Evolutionary conservation across 1,140 invertebrate genomes (phyloP), one percentile per base, ranked within the genome.

Genomic region (Aphis gossypii): DNA sequence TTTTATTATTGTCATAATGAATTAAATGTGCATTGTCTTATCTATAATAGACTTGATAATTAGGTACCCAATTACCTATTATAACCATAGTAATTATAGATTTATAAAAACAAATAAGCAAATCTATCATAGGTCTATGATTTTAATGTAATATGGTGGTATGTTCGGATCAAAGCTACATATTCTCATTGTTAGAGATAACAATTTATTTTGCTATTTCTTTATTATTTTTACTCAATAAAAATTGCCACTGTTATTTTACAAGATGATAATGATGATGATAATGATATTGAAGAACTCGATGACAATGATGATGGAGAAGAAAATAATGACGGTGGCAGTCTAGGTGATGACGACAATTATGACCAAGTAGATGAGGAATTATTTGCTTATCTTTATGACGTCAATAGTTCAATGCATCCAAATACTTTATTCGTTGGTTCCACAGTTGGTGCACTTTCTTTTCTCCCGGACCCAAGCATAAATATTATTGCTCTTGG

Each of bases 401-500:
- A 35, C 35, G 35, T 35, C 35, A 35, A 96, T 89, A 97, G 97
- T 94, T 96, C 96, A 94, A 35, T 35, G 96, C 97, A 98, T 95
- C 98, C 98, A 20, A 97, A 97, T 83, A 95, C 96, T 91, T 97
- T 99, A 88, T 96, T 95, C 82, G 95, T 96, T 92, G 97, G 97
- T 95, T 96, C 98, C 88, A 96, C 56, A 30, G 56, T 93, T 56
- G 82, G 97, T 5, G 97, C 98, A 95, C 96, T 99, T 94, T 97
- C 96, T 94, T 98, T 98, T 95, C 98, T 98, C 96, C 98, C 98
- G 18, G 35, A 35, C 35, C 35, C 35, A 35, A 94, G 95, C 21
- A 96, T 96, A 94, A 96, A 98, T 95, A 95, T 98, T 21, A 96
- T 99, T 94, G 97, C 97, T 23, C 95, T 97, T 92, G 97, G 96